A percentile compares a stretch with the other conserved stretches of the same genome.
phyloP scores from a whole-genome alignment of 2,797 vertebrate genomes.

The Enteromius anoplus region DNA sequence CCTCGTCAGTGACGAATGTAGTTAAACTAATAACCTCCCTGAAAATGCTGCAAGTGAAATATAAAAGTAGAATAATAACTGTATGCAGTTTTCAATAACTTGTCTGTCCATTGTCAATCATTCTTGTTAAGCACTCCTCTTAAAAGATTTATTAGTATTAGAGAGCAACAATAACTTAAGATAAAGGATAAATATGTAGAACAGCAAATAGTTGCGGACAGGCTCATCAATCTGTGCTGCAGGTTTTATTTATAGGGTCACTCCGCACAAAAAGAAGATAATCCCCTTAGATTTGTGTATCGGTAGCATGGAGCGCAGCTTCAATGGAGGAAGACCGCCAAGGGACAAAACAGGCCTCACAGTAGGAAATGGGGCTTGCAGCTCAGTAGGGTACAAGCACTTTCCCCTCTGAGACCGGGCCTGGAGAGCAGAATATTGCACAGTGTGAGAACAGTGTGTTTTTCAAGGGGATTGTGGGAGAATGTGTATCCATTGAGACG shows the following conservation, averaged over 20 bases:
- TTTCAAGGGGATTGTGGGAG: conserved; percentile 51
- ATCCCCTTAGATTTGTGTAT: conserved; percentile 65
- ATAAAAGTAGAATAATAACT: background rate
- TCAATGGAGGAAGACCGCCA: conserved; percentile 75
- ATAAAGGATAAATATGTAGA: conserved; percentile 27
- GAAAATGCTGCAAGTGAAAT: background rate
- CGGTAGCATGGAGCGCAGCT: conserved; percentile 61
- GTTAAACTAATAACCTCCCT: background rate
- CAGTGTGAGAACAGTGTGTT: conserved; percentile 73
- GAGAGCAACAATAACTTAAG: conserved; percentile 28
- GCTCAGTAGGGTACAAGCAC: conserved; percentile 76
- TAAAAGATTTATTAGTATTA: conserved; percentile 21
- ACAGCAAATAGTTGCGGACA: conserved; percentile 12
- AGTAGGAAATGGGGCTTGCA: conserved; percentile 73
- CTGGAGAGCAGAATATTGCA: conserved; percentile 75
- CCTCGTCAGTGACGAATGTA: background rate
- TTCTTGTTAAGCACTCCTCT: background rate
- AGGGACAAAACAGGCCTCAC: conserved; percentile 73
- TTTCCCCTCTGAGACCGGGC: conserved; percentile 77
- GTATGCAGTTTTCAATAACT: background rate
- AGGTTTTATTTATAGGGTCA: conserved; percentile 61
- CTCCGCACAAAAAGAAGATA: conserved; percentile 66
- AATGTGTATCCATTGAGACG: conserved; percentile 49
- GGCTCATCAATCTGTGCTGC: conserved; percentile 34
- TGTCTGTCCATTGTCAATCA: background rate